phyloP scores from a whole-genome alignment of 1,140 invertebrate genomes.

The Oryctes rhinoceros region DNA sequence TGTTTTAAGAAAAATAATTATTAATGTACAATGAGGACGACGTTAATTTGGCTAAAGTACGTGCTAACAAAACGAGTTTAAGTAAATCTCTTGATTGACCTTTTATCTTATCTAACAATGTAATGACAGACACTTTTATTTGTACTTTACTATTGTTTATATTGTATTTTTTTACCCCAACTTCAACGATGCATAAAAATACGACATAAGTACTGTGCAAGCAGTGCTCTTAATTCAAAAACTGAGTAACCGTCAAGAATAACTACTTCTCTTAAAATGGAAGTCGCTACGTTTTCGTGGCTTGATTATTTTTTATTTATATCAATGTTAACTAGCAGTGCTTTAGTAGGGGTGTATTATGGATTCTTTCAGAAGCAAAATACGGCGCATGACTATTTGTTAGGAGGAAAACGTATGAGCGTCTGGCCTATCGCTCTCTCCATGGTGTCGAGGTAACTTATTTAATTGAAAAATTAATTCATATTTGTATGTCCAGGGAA shows the following conservation, averaged over 20 bases:
- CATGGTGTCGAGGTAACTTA: slow-evolving; percentile 63
- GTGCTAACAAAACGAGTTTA: neutral
- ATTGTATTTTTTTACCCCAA: too few species aligned
- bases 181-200: too few species aligned
- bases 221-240: too few species aligned
- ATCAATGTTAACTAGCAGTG: slow-evolving; percentile 70
- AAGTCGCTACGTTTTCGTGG: slow-evolving; percentile 37
- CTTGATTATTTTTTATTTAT: slow-evolving; percentile 68
- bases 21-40: too few species aligned
- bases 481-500: neutral
- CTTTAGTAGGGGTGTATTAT: slow-evolving; percentile 79
- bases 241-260: too few species aligned
- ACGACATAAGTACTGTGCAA: too few species aligned
- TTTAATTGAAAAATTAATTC: slow-evolving; percentile 17
- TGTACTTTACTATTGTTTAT: too few species aligned
- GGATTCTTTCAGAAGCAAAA: slow-evolving; percentile 79
- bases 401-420: slow-evolving; percentile 80
- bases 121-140: neutral
- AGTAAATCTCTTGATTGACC: neutral
- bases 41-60: too few species aligned
- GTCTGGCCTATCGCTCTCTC: slow-evolving; percentile 81
- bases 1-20: too few species aligned
- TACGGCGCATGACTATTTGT: slow-evolving; percentile 76
- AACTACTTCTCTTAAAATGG: neutral
- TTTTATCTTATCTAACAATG: slow-evolving; percentile 19